Evolutionary conservation across 2,888 invertebrate genomes (phyloP).

Genomic region (Drosophila diplacantha): DNA sequence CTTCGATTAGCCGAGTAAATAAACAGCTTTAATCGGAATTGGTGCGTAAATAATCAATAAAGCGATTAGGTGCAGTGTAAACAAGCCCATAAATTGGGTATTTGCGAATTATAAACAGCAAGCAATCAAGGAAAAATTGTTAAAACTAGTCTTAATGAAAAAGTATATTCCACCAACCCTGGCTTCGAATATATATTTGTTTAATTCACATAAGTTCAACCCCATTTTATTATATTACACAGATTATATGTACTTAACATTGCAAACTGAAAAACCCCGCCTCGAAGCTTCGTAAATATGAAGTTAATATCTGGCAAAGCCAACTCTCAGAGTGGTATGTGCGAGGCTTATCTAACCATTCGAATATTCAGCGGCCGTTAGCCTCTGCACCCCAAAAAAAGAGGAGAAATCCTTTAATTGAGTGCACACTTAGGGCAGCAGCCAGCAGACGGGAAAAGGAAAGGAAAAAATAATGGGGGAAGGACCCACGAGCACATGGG

Average conservation of each 20-base stretch:
- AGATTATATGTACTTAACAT: neutral
- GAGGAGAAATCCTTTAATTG: conserved; percentile 67
- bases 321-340: neutral
- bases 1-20: conserved; percentile 1
- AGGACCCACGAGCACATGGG: conserved; percentile 5
- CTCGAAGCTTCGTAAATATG: neutral
- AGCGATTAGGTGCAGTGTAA: neutral
- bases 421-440: conserved; percentile 66
- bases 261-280: neutral
- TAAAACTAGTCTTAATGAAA: accelerated
- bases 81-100: neutral
- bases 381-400: conserved; percentile 30
- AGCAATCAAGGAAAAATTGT: neutral
- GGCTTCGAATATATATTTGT: too few species aligned
- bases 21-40: neutral
- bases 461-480: neutral
- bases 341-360: conserved; percentile 50
- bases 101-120: neutral
- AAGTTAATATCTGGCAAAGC: conserved; percentile 2
- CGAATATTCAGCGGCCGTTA: conserved; percentile 44
- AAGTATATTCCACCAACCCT: too few species aligned
- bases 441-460: conserved; percentile 36
- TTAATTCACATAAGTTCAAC: neutral
- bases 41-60: conserved; percentile 3
- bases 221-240: too few species aligned